A percentile compares a stretch with the other conserved stretches of the same genome.
phyloP scores from a whole-genome alignment of 2,888 invertebrate species.

The Chymomyza procnemis region DNA sequence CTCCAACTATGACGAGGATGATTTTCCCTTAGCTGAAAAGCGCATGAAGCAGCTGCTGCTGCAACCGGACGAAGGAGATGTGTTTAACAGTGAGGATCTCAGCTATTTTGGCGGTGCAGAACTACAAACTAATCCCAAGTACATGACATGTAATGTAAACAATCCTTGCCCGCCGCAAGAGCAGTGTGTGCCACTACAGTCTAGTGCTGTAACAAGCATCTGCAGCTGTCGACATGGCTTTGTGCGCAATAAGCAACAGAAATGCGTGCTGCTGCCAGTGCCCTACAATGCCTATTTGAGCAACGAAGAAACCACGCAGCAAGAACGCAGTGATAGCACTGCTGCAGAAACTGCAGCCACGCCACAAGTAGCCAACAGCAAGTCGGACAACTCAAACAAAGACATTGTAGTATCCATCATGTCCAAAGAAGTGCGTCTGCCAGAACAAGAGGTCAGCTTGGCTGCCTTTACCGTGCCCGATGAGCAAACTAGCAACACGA shows the following conservation, averaged over 20 bases:
- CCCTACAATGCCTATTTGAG: conserved; percentile 61
- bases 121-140: conserved; percentile 70
- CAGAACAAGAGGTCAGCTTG: conserved; percentile 90
- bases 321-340: conserved; percentile 29
- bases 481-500: conserved; percentile 83
- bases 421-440: conserved; percentile 88
- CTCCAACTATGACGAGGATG: conserved; percentile 73
- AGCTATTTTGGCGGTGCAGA: conserved; percentile 78
- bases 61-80: conserved; percentile 74
- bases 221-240: conserved; percentile 86
- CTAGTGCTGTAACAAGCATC: conserved; percentile 83
- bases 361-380: conserved; percentile 63
- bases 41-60: conserved; percentile 72
- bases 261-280: conserved; percentile 72
- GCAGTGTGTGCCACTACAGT: conserved; percentile 82
- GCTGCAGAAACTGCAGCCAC: conserved; percentile 10
- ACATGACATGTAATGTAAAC: conserved; percentile 82
- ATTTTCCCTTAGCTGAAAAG: conserved; percentile 73
- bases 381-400: conserved; percentile 79
- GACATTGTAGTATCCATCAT: conserved; percentile 86
- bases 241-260: conserved; percentile 79
- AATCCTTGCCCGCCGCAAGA: conserved; percentile 83
- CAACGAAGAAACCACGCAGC: conserved; percentile 32
- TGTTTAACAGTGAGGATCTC: conserved; percentile 79
- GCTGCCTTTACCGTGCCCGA: conserved; percentile 90